These are phyloP conservation scores for Vombatus ursinus DNA, from an alignment of 2,113 vertebrate genomes.

Conservation along the genomic window DNA sequence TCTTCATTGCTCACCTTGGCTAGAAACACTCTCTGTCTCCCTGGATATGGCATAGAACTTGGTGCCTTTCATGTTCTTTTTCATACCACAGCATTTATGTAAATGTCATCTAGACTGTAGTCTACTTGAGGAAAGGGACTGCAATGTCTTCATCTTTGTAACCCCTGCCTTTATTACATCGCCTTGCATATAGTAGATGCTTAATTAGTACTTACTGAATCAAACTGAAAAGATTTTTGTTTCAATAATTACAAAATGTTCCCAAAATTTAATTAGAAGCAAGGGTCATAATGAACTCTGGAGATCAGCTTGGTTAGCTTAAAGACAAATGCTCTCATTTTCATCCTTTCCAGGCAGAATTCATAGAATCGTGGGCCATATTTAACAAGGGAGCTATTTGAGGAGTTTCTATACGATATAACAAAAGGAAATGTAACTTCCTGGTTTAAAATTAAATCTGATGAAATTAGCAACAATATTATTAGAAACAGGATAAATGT, in stretches of 20 bases:
- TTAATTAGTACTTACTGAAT: neutral
- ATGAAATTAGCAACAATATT: constrained; percentile 77
- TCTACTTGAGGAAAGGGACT: neutral
- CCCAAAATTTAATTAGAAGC: constrained; percentile 67
- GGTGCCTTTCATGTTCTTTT: neutral
- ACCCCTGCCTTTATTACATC: neutral
- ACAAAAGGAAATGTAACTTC: constrained; percentile 74
- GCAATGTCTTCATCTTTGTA: neutral
- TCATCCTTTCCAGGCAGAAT: constrained; percentile 65
- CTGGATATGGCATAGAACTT: neutral
- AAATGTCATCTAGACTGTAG: neutral
- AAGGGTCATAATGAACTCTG: constrained; percentile 32
- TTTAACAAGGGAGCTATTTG: constrained; percentile 71
- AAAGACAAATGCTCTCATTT: constrained; percentile 74
- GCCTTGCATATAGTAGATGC: neutral
- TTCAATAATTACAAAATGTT: constrained; percentile 63
- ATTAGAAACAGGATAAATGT: constrained; percentile 70
- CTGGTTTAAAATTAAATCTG: constrained; percentile 81
- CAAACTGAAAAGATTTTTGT: constrained; percentile 29
- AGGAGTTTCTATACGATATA: constrained; percentile 66
- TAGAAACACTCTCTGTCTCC: neutral
- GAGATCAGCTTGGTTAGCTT: constrained; percentile 66
- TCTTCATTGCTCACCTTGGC: neutral
- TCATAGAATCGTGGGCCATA: constrained; percentile 69
- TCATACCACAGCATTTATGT: constrained; percentile 3